Evolutionary conservation across 2,113 vertebrate species (phyloP).

Genomic region (Poecilia latipinna): DNA sequence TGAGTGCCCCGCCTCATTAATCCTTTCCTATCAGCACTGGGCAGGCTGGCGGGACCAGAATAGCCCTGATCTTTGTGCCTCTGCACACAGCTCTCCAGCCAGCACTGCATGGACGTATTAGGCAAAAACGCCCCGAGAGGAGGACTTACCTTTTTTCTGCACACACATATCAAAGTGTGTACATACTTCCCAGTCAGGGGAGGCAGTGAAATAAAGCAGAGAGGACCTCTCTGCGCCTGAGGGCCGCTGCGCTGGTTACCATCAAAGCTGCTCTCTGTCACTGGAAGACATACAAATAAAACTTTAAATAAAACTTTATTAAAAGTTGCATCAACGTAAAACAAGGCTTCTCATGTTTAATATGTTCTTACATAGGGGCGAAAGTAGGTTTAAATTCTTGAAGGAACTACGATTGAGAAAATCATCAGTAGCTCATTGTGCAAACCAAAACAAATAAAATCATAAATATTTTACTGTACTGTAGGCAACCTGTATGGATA

Average conservation of each 20-base stretch:
- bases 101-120: slow-evolving; percentile 86
- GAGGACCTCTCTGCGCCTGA: slow-evolving; percentile 45
- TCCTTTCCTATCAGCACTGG: slow-evolving; percentile 87
- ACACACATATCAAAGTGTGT: slow-evolving; percentile 26
- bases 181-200: slow-evolving; percentile 45
- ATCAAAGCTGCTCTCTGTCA: slow-evolving; percentile 50
- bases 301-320: not conserved
- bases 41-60: slow-evolving; percentile 86
- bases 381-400: too few relatives aligned
- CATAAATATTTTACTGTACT: too few relatives aligned
- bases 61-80: slow-evolving; percentile 88
- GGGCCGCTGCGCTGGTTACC: slow-evolving; percentile 51
- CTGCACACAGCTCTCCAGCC: slow-evolving; percentile 68
- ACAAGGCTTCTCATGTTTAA: slow-evolving; percentile 5
- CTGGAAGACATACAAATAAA: slow-evolving; percentile 33
- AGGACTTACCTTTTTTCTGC: slow-evolving; percentile 50
- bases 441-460: too few relatives aligned
- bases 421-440: too few relatives aligned
- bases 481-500: too few relatives aligned
- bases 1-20: slow-evolving; percentile 89
- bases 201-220: slow-evolving; percentile 68
- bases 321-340: slow-evolving; percentile 29
- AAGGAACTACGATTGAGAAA: too few relatives aligned
- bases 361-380: not conserved
- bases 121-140: slow-evolving; percentile 74